Base-by-base conservation (phyloP, 2,797 vertebrate genomes). In the Crenuchus spilurus region DNA sequence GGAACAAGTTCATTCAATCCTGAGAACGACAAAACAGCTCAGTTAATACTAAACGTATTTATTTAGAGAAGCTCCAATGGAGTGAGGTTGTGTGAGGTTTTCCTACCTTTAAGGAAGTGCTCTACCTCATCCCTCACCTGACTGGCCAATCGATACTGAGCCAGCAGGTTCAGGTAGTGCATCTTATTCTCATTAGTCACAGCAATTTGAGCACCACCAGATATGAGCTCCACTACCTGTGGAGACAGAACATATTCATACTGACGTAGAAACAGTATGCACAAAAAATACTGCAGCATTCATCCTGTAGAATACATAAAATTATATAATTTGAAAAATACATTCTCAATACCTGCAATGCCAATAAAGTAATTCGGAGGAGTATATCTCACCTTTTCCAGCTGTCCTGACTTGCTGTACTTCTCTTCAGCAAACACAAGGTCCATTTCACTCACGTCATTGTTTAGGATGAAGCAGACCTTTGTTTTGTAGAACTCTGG, bases 401-500 rank as follows among this genome's bases (percentile, higher is more conserved):
- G 89, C 82, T 99, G 97, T 80, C 98, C 98, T 0, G 91, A 93
- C 89, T 94, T 97, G 88, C 91, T 97, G 72, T 99, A 99, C 85
- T 97, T 99, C 88, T 99, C 98, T 87, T 99, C 98, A 31, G 98
- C 97, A 84, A 99, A 99, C 80, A 98, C 95, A 81, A 99, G 89
- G 87, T 99, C 97, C 95, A 99, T 98, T 85, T 98, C 97, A 74
- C 94, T 97, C 88, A 99, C 95, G 87, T 99, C 97, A 87, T 99
- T 98, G 90, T 99, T 97, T 82, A 99, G 90, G 87, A 99, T 96
- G 89, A 97, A 99, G 89, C 96, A 98, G 78, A 99, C 98, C 91
- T 99, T 99, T 80, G 97, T 98, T 92, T 99, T 99, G 90, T 98
- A 99, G 89, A 99, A 99, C 88, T 99, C 98, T 66, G 97, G 96